Evolutionary conservation across 2,888 invertebrate genomes (phyloP).

Genomic region (Lithophane semibrunnea): DNA sequence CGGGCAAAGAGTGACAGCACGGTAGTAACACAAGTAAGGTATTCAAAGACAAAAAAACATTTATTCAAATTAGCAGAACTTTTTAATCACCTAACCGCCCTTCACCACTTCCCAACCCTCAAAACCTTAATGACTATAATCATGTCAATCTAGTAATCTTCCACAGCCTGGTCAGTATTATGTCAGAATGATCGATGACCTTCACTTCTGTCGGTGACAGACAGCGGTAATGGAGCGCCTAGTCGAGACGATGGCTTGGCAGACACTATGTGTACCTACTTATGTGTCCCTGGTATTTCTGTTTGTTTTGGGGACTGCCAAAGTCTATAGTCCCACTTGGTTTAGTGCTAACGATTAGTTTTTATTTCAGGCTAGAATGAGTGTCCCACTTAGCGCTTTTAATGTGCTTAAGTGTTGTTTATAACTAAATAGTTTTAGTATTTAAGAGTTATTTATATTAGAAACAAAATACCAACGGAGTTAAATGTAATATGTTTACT

Average conservation of each 20-base stretch:
- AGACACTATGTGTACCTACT: background rate
- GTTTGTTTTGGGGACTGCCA: background rate
- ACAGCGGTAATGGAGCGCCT: conserved; percentile 45
- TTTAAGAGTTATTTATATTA: no score
- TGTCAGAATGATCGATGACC: conserved; percentile 39
- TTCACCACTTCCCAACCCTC: background rate
- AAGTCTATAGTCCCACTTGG: background rate
- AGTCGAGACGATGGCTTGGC: background rate
- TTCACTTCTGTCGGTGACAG: conserved; percentile 34
- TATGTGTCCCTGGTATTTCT: background rate
- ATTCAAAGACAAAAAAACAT: background rate
- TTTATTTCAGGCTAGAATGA: background rate
- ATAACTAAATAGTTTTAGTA: no score
- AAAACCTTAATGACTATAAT: conserved; percentile 16
- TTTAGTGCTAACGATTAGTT: background rate
- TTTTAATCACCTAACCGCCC: no score
- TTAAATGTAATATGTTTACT: background rate
- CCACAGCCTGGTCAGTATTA: background rate
- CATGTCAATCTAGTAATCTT: conserved; percentile 4
- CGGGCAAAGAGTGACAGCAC: background rate
- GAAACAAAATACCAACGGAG: no score
- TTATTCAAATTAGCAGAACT: no score
- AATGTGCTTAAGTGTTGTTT: no score
- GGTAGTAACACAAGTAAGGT: background rate
- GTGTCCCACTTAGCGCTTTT: background rate